phyloP scores from a whole-genome alignment of 2,113 vertebrate species.

The Seriola dumerili region DNA sequence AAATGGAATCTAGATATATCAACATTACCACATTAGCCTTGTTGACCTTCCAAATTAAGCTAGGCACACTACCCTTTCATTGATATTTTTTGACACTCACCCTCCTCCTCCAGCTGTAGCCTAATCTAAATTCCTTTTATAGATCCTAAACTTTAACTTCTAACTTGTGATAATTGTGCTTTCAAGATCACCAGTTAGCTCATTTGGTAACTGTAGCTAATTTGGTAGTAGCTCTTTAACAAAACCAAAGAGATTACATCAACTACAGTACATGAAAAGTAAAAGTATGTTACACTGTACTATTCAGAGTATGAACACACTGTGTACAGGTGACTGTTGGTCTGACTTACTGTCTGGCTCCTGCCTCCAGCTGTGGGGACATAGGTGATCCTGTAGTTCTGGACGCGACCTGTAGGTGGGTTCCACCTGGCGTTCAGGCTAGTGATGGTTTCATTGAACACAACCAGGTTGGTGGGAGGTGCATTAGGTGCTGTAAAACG shows the following conservation, averaged over 20 bases:
- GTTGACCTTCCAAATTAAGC: too few relatives aligned
- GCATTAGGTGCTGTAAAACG: conserved; percentile 85
- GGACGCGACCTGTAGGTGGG: conserved; percentile 91
- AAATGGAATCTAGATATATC: background rate
- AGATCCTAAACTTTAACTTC: background rate
- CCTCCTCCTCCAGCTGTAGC: background rate
- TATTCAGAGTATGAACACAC: background rate
- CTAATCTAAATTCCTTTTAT: background rate
- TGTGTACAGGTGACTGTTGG: background rate
- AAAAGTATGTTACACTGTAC: background rate
- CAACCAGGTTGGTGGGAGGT: conserved; percentile 93
- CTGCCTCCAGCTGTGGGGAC: conserved; percentile 88
- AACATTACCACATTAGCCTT: too few relatives aligned
- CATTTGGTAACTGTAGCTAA: too few relatives aligned
- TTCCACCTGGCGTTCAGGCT: conserved; percentile 95
- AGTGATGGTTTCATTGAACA: conserved; percentile 94
- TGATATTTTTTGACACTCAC: too few relatives aligned
- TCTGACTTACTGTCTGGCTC: conserved; percentile 87
- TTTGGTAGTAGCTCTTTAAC: too few relatives aligned
- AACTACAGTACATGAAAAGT: background rate
- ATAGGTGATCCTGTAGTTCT: conserved; percentile 92
- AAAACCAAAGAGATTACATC: background rate
- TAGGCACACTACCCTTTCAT: too few relatives aligned
- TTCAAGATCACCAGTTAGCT: background rate
- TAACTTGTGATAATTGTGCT: too few relatives aligned